Conservation (phyloP, 1,140 invertebrate species). For the Tachypleus tridentatus region DNA sequence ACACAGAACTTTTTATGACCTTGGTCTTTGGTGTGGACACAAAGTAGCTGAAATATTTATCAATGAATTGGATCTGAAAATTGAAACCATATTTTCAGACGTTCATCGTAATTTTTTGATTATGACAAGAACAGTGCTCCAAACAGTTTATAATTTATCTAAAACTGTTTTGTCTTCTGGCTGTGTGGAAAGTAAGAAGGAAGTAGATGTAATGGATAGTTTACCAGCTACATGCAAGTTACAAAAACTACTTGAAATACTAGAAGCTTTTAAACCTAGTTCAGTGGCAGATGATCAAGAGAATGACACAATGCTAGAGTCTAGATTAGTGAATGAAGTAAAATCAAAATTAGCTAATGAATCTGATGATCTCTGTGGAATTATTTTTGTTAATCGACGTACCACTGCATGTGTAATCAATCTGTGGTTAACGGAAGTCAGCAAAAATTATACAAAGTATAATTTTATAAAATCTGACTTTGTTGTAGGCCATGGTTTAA, state of each 20-base stretch:
- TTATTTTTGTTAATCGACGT: conserved; percentile 23
- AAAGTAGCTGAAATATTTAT: too few relatives aligned
- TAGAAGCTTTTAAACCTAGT: not conserved
- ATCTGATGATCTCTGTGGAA: conserved; percentile 29
- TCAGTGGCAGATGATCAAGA: not conserved
- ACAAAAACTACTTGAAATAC: not conserved
- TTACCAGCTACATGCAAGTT: not conserved
- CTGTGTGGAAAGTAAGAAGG: not conserved
- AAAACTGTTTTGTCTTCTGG: not conserved
- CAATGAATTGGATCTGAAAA: too few relatives aligned
- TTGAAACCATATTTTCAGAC: too few relatives aligned
- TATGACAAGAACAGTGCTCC: too few relatives aligned
- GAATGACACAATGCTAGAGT: not conserved
- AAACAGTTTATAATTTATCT: too few relatives aligned
- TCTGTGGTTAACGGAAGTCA: conserved; percentile 18
- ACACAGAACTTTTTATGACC: not conserved
- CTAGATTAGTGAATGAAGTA: too few relatives aligned
- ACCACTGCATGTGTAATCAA: conserved; percentile 19
- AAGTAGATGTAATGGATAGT: not conserved
- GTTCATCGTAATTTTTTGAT: too few relatives aligned
- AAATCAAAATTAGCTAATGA: too few relatives aligned
- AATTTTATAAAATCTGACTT: conserved; percentile 19
- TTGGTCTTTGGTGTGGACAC: not conserved
- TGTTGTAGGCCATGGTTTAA: conserved; percentile 19
- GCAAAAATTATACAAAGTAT: conserved; percentile 4